A percentile compares a stretch with the other conserved stretches of the same genome.
Evolutionary conservation across 2,888 invertebrate species (phyloP).

Genomic region (Cremastinae sp.): DNA sequence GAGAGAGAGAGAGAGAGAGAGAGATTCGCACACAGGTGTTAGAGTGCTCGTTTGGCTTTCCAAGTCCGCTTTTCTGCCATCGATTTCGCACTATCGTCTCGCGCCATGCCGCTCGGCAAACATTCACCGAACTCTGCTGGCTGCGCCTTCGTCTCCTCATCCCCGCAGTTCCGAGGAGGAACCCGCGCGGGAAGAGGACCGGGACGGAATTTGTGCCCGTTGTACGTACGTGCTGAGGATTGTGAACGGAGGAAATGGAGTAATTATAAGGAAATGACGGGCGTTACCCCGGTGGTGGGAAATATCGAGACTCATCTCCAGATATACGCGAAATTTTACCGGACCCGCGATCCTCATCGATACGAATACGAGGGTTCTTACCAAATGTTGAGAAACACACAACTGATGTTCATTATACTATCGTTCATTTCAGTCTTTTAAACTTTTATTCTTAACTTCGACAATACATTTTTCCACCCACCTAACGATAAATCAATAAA

Average conservation of each 20-base stretch:
- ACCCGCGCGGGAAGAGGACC: constrained; percentile 59
- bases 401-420: constrained; percentile 10
- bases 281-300: constrained; percentile 76
- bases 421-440: too few relatives aligned
- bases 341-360: constrained; percentile 25
- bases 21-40: too few relatives aligned
- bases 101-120: constrained; percentile 62
- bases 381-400: constrained; percentile 11
- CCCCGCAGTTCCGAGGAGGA: constrained; percentile 43
- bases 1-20: too few relatives aligned
- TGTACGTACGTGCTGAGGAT: constrained; percentile 45
- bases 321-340: constrained; percentile 55
- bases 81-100: constrained; percentile 70
- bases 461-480: too few relatives aligned
- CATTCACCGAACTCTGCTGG: constrained; percentile 44
- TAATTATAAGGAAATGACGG: constrained; percentile 79
- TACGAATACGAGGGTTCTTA: neutral
- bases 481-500: too few relatives aligned
- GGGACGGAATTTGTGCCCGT: too few relatives aligned
- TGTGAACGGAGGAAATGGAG: constrained; percentile 75
- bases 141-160: constrained; percentile 11
- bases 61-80: constrained; percentile 75
- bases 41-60: constrained; percentile 60
- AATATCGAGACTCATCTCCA: constrained; percentile 69
- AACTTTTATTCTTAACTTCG: too few relatives aligned